Base-by-base conservation (phyloP, 2,888 invertebrate species). In the Platypus cylindrus region DNA sequence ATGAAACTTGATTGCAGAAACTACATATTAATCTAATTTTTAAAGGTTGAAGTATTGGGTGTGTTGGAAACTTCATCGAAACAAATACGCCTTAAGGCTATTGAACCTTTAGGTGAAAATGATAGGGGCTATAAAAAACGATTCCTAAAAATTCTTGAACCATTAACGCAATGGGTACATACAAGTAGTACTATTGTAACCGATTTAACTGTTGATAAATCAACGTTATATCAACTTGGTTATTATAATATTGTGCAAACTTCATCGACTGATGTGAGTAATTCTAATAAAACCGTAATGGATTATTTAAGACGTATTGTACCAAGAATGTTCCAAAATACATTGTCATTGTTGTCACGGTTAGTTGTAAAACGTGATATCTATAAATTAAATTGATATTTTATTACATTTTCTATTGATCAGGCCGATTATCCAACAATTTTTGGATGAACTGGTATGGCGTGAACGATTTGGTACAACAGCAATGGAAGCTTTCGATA, bases 301-400 rank as follows among this genome's bases (percentile, higher is more conserved):
- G 85, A 87, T 52, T 90, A 89, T 54, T 60, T 90, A 43, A 66
- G 86, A 17, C 71, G 81, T 43, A 82, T 86, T 34, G 85, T 89
- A 2, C 89, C 90, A 0, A 71, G 86, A 50, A 87, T 89, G 86
- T 90, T 89, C 63, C 81, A 87, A 65, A 87, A 85, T 47, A 87
- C 87, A 0, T 60, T 89, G 5, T 84, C 85, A 7, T 57, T 86
- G 44, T 63, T 90, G 1, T 85, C 83, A 2, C 68, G 40, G 40
- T 40, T 29, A 34, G 15, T 30, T n/a, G n/a, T 2, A 5, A n/a
- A n/a, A n/a, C n/a, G n/a, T n/a, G n/a, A n/a, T n/a, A n/a, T n/a
- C n/a, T n/a, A n/a, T n/a, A n/a, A n/a, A n/a, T n/a, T n/a, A n/a
- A n/a, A n/a, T n/a, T n/a, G n/a, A n/a, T n/a, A n/a, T n/a, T n/a